A percentile compares a stretch with the other conserved stretches of the same genome.
These are phyloP conservation scores for Sakesphorus luctuosus DNA, from an alignment of 2,113 vertebrate genomes.

Conservation along the genomic window DNA sequence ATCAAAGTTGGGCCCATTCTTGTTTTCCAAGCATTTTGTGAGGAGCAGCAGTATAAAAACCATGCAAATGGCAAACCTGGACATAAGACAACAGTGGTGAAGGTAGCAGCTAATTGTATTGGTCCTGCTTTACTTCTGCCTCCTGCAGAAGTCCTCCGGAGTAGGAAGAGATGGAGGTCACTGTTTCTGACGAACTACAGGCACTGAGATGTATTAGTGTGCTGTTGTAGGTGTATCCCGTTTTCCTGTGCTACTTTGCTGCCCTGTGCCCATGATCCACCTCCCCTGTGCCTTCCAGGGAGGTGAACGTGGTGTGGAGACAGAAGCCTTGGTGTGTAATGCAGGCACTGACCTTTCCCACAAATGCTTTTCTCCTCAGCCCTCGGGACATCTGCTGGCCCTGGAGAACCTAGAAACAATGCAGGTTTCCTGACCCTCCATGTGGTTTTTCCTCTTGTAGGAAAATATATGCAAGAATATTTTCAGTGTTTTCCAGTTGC, in stretches of 20 bases:
- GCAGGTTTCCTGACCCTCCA: not conserved
- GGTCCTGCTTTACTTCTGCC: not conserved
- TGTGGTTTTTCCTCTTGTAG: constrained; percentile 47
- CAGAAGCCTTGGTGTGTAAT: not conserved
- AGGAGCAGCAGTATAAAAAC: not conserved
- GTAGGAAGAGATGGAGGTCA: not conserved
- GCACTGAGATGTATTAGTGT: not conserved
- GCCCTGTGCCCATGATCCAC: not conserved
- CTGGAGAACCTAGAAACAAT: constrained; percentile 44
- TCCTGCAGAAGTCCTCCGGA: not conserved
- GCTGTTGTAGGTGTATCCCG: rapidly evolving
- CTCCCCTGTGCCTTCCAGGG: not conserved
- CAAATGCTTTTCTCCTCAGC: not conserved
- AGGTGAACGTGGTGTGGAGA: rapidly evolving
- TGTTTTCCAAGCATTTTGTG: not conserved
- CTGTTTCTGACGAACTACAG: not conserved
- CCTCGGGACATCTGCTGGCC: constrained; percentile 31
- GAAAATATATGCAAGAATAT: constrained; percentile 23
- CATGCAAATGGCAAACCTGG: not conserved
- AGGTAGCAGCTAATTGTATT: not conserved
- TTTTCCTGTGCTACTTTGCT: not conserved
- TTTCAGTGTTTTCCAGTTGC: not conserved
- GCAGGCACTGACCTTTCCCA: constrained; percentile 25
- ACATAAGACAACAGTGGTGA: not conserved
- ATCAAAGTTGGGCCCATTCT: not conserved